Conservation (phyloP, 2,113 vertebrate genomes). For the Plecotus auritus region DNA sequence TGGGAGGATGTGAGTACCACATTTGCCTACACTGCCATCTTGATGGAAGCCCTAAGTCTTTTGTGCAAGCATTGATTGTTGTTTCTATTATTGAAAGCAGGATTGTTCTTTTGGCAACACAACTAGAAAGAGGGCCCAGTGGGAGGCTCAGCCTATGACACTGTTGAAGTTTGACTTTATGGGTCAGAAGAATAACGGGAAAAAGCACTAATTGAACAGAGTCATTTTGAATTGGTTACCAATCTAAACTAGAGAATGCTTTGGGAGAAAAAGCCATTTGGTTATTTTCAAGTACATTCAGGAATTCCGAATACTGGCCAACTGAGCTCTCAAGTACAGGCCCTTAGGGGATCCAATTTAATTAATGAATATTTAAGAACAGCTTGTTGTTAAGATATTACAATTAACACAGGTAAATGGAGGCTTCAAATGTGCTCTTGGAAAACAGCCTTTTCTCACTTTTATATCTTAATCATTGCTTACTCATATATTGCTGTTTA, state of each 20-base stretch:
- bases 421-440: neutral
- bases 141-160: neutral
- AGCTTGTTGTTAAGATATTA: constrained; percentile 34
- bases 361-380: constrained; percentile 61
- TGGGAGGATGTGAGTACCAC: neutral
- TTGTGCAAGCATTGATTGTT: neutral
- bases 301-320: constrained; percentile 14
- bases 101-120: constrained; percentile 58
- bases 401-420: constrained; percentile 38
- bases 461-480: constrained; percentile 19
- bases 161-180: constrained; percentile 40
- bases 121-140: neutral
- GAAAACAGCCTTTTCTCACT: constrained; percentile 18
- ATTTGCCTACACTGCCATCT: neutral
- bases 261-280: neutral
- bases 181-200: neutral
- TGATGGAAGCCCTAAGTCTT: neutral
- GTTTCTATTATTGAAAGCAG: constrained; percentile 34
- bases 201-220: neutral
- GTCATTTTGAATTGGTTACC: constrained; percentile 23
- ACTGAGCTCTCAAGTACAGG: constrained; percentile 13
- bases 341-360: constrained; percentile 20
- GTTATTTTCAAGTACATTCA: constrained; percentile 47
- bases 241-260: neutral
- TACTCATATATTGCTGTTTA: neutral